A percentile compares a stretch with the other conserved stretches of the same genome.
phyloP scores from a whole-genome alignment of 2,797 vertebrate species.

The Phataginus tricuspis region DNA sequence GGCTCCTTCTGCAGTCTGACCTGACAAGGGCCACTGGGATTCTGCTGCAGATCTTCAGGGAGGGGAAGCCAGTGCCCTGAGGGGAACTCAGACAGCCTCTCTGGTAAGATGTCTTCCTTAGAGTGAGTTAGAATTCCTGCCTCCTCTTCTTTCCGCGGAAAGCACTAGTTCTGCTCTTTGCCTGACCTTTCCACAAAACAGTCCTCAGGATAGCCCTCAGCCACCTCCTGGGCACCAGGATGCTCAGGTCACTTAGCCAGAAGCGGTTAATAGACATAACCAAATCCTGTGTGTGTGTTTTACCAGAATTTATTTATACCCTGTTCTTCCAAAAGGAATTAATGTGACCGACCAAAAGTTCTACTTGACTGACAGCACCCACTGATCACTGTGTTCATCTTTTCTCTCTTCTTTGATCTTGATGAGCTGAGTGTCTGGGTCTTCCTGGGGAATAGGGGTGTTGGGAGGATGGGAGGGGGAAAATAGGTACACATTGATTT shows the following conservation, averaged over 20 bases:
- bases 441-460: neutral
- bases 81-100: neutral
- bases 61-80: neutral
- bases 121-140: neutral
- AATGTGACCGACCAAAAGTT: neutral
- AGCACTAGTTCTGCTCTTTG: neutral
- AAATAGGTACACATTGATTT: neutral
- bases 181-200: neutral
- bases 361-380: neutral
- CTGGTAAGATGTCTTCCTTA: constrained; percentile 20
- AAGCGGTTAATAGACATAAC: neutral
- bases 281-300: neutral
- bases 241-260: neutral
- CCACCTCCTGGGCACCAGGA: neutral
- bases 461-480: neutral
- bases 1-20: neutral
- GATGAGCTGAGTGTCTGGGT: neutral
- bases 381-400: neutral
- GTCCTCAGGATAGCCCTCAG: neutral
- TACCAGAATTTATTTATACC: constrained; percentile 11
- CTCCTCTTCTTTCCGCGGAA: neutral
- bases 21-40: neutral
- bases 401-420: constrained; percentile 14
- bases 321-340: constrained; percentile 24
- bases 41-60: neutral